Base-by-base conservation (phyloP, 2,797 vertebrate genomes). In the Rhodeus uyekii region DNA sequence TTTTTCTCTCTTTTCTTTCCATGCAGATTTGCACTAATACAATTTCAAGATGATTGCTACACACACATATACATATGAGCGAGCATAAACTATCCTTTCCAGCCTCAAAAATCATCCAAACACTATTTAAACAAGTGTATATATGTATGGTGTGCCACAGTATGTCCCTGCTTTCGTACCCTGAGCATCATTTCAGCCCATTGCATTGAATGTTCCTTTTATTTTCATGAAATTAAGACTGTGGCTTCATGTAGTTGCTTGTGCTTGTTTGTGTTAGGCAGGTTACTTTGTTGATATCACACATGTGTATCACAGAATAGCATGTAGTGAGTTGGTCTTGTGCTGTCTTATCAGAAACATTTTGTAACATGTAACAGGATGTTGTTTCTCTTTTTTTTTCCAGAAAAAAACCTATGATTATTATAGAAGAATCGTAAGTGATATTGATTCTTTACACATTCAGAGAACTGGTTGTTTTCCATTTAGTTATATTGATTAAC, bases 361-460 rank as follows among this genome's bases (percentile, higher is more conserved):
- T 64, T 55, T 5, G 32, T 24, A 12, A 39, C 12, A 24, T 2
- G 6, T 81, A 55, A 64, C 32, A 67, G 58, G 19, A 78, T 64
- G 32, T 81, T 83, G 63, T 44, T 81, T 88, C 78, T 88, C 89
- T 86, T 61, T 88, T 75, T 87, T 90, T 94, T 89, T 53, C n/a
- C 92, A 99, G 98, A 97, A 96, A 93, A 93, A 92, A 90, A 93
- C 93, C 0, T 93, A 95, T 87, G 94, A 95, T 3, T 89, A 92
- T 87, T 94, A 96, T 86, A 96, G 96, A 89, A 96, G 96, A 89
- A 88, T 76, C 75, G 94, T 95, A 89, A 90, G 93, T 89, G 2
- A 46, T 3, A 34, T 13, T 24, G 50, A 19, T 44, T 75, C 27
- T 36, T 46, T 4, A 44, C 55, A 44, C 2, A 22, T 53, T 16